Evolutionary conservation across 2,113 vertebrate genomes (phyloP), one percentile per base, ranked within the genome.

Genomic region (Pimephales promelas): DNA sequence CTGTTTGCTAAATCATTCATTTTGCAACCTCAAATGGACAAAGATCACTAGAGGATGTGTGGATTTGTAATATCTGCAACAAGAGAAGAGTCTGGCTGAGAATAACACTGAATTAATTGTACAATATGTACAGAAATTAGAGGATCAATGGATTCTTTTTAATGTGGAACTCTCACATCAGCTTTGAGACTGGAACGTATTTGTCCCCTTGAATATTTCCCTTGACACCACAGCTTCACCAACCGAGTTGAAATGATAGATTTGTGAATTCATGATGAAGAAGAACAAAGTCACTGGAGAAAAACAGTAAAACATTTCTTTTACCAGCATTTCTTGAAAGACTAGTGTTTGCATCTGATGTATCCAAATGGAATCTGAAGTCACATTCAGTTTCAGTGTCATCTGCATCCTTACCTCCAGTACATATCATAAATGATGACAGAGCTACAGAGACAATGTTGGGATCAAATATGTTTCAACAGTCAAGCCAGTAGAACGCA

Each of bases 1-100:
- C 40, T 74, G 71, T 47, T 74, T 74, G 43, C n/a, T 62, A 57
- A 45, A 68, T 68, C 61, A 66, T 62, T 80, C 14, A 64, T 47
- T 79, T 31, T 22, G 20, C 61, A 22, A 66, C 61, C 28, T 54
- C 13, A 70, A 71, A 54, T 26, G 79, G 49, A 70, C 8, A 40
- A 54, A 18, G 14, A 68, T 70, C 2, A 26, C 20, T 22, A 68
- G 47, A 81, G 26, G 61, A 70, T 70, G 59, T 28, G 56, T 16
- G 24, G 1, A n/a, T 43, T 36, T 78, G 13, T 43, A 4, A 43
- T 28, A 64, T 62, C 26, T 26, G 4, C 24, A 62, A 40, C 52
- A 28, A 57, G n/a, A 57, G 13, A 47, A 45, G 40, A 20, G 49
- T 75, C 10, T 36, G 73, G 10, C 10, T 28, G 47, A 52, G 13